Base-by-base conservation (phyloP, 2,888 invertebrate genomes). In the Aleiodes alternator region DNA sequence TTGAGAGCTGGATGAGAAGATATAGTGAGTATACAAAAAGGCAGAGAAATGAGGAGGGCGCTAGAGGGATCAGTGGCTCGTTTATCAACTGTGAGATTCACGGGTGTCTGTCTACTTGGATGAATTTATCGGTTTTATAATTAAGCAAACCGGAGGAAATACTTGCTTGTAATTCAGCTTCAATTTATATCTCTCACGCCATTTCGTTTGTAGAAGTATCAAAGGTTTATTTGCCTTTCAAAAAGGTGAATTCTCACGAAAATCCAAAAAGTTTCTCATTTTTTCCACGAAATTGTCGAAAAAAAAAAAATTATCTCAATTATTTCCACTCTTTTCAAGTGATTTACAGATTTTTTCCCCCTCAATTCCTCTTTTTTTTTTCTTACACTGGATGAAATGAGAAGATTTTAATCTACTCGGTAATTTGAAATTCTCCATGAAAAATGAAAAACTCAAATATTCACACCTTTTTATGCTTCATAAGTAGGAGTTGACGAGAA, bases 91-190 rank as follows among this genome's bases (percentile, higher is more conserved):
- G 75, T 73, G 76, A 76, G 85, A 85, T 87, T 87, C 86, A 82
- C 84, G 80, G 80, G 81, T 82, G 85, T 85, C 85, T 68, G 76
- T 76, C 72, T 70, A 71, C 69, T 43, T 78, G 82, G 82, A 86
- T 85, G 84, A 84, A 89, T 88, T 87, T 87, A 88, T 88, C 84
- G 87, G 86, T 86, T 87, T 86, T 85, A 87, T 88, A 89, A 89
- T 89, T 88, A 88, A 87, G 85, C 84, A 81, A 51, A 73, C 57
- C 81, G 75, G 75, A 48, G 75, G 66, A 81, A 81, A 83, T 84
- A 83, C 79, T 72, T 73, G 70, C 80, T 76, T 80, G 80, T 83
- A 82, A 84, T 83, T 84, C 80, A 73, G 76, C 76, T 80, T 79
- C 84, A 85, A 87, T 85, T 87, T 87, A 87, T 84, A 84, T 83